These are phyloP conservation scores for Pammene aurita DNA, from an alignment of 2,888 invertebrate genomes.

Conservation along the genomic window DNA sequence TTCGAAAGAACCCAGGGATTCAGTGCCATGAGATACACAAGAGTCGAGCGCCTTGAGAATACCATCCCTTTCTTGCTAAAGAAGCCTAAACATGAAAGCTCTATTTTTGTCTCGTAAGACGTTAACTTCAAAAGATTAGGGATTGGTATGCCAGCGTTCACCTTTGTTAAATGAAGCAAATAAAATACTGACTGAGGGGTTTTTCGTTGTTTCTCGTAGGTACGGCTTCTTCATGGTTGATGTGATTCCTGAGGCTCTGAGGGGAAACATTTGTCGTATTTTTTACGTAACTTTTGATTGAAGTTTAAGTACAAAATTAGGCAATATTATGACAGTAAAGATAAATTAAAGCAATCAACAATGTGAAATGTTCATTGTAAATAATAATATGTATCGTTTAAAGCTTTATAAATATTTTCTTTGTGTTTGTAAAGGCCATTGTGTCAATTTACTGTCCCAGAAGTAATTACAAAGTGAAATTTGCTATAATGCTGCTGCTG, in stretches of 20 bases:
- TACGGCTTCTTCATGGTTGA: conserved; percentile 2
- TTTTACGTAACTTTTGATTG: background rate
- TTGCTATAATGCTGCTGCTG: background rate
- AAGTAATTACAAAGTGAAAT: background rate
- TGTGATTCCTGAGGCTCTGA: conserved; percentile 8
- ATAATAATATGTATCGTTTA: too few species aligned
- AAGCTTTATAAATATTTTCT: background rate
- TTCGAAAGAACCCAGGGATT: conserved; percentile 43
- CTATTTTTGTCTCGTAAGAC: background rate
- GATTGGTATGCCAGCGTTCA: conserved; percentile 46
- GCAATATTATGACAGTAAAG: too few species aligned
- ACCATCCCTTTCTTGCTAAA: conserved; percentile 6
- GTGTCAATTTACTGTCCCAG: too few species aligned
- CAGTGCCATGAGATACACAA: background rate
- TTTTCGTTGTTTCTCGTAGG: conserved; percentile 48
- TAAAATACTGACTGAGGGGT: conserved; percentile 52
- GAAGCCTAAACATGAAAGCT: background rate
- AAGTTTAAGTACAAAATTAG: background rate
- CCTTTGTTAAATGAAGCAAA: conserved; percentile 64
- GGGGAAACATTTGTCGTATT: background rate
- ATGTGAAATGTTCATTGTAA: too few species aligned
- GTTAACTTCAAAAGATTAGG: conserved; percentile 13
- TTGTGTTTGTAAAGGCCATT: background rate
- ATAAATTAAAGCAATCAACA: too few species aligned
- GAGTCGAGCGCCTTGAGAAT: conserved; percentile 6